Evolutionary conservation across 2,797 vertebrate genomes (phyloP).

Genomic region (Agapornis canus): DNA sequence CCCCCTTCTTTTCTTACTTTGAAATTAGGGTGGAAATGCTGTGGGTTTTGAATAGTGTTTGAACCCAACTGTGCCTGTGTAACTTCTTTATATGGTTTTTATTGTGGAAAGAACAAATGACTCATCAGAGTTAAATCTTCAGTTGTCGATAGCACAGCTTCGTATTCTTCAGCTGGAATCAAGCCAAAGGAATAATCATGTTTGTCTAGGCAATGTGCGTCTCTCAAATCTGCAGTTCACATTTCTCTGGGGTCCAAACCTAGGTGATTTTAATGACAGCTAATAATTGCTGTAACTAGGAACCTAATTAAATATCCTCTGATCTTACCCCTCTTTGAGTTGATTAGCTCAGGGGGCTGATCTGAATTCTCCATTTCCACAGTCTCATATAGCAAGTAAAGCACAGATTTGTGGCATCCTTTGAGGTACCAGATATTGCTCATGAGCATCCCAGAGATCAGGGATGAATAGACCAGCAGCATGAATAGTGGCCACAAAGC

Average conservation of each 20-base stretch:
- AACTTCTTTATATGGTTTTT: not conserved
- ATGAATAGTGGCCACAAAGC: not conserved
- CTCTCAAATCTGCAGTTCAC: not conserved
- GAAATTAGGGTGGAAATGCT: not conserved
- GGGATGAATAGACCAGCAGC: not conserved
- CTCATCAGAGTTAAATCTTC: not conserved
- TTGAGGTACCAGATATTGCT: not conserved
- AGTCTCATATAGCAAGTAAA: not conserved
- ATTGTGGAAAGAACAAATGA: not conserved
- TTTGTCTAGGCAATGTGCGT: not conserved
- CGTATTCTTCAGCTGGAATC: not conserved
- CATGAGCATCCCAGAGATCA: not conserved
- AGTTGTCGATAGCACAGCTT: not conserved
- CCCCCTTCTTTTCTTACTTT: not conserved
- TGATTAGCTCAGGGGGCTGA: not conserved
- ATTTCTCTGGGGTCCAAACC: not conserved
- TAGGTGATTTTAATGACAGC: not conserved
- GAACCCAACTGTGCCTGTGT: not conserved
- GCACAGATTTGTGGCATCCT: not conserved
- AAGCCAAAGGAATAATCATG: not conserved
- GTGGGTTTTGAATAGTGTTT: not conserved
- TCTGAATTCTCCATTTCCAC: not conserved
- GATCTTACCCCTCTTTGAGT: not conserved
- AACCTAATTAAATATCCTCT: conserved; percentile 28
- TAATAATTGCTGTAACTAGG: conserved; percentile 27